These are phyloP conservation scores for Corythoichthys intestinalis DNA, from an alignment of 2,113 vertebrate species.

Conservation along the genomic window DNA sequence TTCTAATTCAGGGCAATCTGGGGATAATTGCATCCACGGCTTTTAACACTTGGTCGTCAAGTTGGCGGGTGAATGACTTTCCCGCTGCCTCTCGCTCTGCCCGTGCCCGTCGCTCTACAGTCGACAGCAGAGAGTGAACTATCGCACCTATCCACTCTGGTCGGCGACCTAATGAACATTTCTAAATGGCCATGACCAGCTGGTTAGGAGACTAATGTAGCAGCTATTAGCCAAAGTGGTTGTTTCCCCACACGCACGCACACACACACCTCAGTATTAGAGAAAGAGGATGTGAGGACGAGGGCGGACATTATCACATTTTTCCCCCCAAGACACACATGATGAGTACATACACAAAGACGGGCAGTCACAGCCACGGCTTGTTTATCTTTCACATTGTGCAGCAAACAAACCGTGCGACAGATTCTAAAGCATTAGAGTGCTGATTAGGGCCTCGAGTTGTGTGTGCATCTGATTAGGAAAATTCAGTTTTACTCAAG, in stretches of 20 bases:
- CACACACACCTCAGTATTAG: slow-evolving; percentile 25
- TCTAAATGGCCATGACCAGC: slow-evolving; percentile 76
- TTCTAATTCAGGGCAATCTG: slow-evolving; percentile 65
- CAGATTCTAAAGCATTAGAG: slow-evolving; percentile 65
- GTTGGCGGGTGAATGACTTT: slow-evolving; percentile 49
- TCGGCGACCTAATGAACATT: slow-evolving; percentile 74
- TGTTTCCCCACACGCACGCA: slow-evolving; percentile 59
- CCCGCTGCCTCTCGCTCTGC: slow-evolving; percentile 22
- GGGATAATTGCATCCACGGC: slow-evolving; percentile 64
- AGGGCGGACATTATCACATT: slow-evolving; percentile 42
- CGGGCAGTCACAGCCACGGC: slow-evolving; percentile 27
- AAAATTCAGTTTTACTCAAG: slow-evolving; percentile 72
- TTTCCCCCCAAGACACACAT: slow-evolving; percentile 7
- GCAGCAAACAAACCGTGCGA: slow-evolving; percentile 75
- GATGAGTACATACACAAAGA: slow-evolving; percentile 8
- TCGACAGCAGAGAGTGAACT: slow-evolving; percentile 61
- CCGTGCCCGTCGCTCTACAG: slow-evolving; percentile 32
- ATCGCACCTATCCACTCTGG: slow-evolving; percentile 67
- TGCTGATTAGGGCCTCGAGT: slow-evolving; percentile 68
- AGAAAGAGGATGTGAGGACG: slow-evolving; percentile 33
- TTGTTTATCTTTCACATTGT: slow-evolving; percentile 74
- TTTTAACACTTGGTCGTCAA: slow-evolving; percentile 64
- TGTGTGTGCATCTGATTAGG: slow-evolving; percentile 67
- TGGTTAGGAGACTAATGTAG: slow-evolving; percentile 76
- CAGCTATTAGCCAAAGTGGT: slow-evolving; percentile 73